phyloP scores from a whole-genome alignment of 2,888 invertebrate genomes.

The Alviniconcha strummeri region DNA sequence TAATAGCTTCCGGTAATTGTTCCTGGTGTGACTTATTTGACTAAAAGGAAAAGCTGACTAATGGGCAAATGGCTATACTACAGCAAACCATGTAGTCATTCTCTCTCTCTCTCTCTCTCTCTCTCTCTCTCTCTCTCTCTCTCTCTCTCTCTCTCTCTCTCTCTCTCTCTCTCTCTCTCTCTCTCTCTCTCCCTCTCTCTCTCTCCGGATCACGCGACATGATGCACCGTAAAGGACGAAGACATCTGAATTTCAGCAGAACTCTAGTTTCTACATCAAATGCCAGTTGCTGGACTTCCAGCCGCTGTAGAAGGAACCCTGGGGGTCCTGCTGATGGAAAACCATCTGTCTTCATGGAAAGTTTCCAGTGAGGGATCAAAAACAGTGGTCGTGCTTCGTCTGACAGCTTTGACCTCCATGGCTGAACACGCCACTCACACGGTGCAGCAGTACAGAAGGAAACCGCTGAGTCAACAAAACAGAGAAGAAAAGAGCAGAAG shows the following conservation, averaged over 20 bases:
- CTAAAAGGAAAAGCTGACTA: no score
- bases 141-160: background rate
- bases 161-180: background rate
- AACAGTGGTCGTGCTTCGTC: background rate
- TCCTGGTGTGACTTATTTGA: no score
- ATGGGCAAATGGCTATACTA: no score
- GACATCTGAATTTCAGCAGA: background rate
- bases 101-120: background rate
- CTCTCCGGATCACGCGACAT: background rate
- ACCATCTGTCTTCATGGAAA: background rate
- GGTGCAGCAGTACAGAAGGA: no score
- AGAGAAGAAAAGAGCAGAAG: no score
- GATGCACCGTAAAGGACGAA: background rate
- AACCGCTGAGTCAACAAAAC: no score
- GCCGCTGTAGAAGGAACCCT: background rate
- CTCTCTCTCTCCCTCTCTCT: background rate
- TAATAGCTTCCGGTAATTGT: no score
- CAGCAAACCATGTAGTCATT: background rate
- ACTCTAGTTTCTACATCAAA: background rate
- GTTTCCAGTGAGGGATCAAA: background rate
- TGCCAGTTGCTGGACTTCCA: background rate
- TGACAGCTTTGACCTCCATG: background rate
- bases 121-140: background rate
- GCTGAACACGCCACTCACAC: no score
- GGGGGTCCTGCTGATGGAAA: background rate